These are phyloP conservation scores for Typhlichthys eigenmanni DNA, from an alignment of 2,797 vertebrate species.

Conservation along the genomic window DNA sequence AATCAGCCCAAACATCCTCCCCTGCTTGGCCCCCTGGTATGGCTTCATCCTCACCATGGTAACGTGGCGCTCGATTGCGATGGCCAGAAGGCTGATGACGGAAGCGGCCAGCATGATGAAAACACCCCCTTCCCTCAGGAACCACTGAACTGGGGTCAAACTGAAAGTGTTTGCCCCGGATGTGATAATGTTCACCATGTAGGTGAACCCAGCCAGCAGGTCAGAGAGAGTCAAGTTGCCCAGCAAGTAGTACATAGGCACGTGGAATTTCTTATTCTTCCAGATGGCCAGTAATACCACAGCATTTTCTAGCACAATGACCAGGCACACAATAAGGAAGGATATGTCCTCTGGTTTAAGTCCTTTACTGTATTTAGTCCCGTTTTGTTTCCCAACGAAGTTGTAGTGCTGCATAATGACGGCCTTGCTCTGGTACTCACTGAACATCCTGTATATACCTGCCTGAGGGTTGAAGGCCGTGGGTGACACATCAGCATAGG, in stretches of 20 bases:
- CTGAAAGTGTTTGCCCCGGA: slow-evolving; percentile 84
- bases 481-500: slow-evolving; percentile 35
- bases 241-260: slow-evolving; percentile 89
- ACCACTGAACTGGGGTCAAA: slow-evolving; percentile 86
- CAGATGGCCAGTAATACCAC: slow-evolving; percentile 86
- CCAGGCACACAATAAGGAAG: slow-evolving; percentile 84
- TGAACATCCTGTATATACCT: slow-evolving; percentile 64
- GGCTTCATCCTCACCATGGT: slow-evolving; percentile 90
- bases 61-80: slow-evolving; percentile 89
- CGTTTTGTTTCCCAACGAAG: slow-evolving; percentile 84
- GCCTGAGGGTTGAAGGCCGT: slow-evolving; percentile 33
- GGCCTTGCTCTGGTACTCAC: slow-evolving; percentile 73
- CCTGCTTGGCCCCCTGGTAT: slow-evolving; percentile 80
- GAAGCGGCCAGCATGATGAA: slow-evolving; percentile 88
- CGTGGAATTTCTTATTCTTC: slow-evolving; percentile 89
- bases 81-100: slow-evolving; percentile 86
- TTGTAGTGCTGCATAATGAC: slow-evolving; percentile 85
- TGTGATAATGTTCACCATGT: slow-evolving; percentile 87
- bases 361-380: slow-evolving; percentile 77
- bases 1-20: slow-evolving; percentile 84
- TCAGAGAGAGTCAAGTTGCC: slow-evolving; percentile 89
- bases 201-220: slow-evolving; percentile 86
- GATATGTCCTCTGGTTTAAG: slow-evolving; percentile 78
- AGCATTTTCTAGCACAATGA: slow-evolving; percentile 86
- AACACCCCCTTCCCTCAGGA: slow-evolving; percentile 85